phyloP scores from a whole-genome alignment of 2,888 invertebrate genomes.

The Chorisops tibialis region DNA sequence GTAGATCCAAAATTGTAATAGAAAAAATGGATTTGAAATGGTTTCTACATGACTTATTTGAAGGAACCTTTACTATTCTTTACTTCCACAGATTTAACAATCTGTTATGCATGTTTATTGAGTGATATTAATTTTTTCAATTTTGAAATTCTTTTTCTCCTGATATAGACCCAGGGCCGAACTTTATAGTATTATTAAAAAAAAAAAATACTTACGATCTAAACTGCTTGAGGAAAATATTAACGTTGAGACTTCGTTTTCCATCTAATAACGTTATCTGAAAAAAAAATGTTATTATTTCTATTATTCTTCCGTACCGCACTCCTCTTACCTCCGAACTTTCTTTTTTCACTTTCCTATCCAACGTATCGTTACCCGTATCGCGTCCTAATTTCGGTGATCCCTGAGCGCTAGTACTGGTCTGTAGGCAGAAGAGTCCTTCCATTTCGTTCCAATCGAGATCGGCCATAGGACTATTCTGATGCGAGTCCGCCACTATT shows the following conservation, averaged over 20 bases:
- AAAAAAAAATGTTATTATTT: slow-evolving; percentile 35
- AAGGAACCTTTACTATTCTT: too few species aligned
- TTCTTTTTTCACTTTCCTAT: slow-evolving; percentile 71
- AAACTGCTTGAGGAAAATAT: slow-evolving; percentile 96
- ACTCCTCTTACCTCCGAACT: slow-evolving; percentile 63
- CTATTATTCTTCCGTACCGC: neutral
- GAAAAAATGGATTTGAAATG: too few species aligned
- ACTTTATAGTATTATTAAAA: too few species aligned
- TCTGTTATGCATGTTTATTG: too few species aligned
- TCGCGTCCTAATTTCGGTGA: slow-evolving; percentile 57
- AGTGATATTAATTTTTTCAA: too few species aligned
- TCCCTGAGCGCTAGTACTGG: slow-evolving; percentile 55
- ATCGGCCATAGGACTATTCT: slow-evolving; percentile 76
- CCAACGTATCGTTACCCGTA: slow-evolving; percentile 53
- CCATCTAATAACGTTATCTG: slow-evolving; percentile 87
- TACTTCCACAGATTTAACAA: too few species aligned
- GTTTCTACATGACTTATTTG: too few species aligned
- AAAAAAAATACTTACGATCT: slow-evolving; percentile 63
- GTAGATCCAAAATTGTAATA: too few species aligned
- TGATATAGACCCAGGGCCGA: too few species aligned
- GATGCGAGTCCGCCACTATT: slow-evolving; percentile 78
- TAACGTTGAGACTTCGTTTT: slow-evolving; percentile 93
- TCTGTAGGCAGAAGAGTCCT: slow-evolving; percentile 89
- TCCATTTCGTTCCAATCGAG: slow-evolving; percentile 94
- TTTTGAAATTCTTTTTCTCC: too few species aligned